Conservation (phyloP, 2,113 vertebrate species). For the Trinectes maculatus region DNA sequence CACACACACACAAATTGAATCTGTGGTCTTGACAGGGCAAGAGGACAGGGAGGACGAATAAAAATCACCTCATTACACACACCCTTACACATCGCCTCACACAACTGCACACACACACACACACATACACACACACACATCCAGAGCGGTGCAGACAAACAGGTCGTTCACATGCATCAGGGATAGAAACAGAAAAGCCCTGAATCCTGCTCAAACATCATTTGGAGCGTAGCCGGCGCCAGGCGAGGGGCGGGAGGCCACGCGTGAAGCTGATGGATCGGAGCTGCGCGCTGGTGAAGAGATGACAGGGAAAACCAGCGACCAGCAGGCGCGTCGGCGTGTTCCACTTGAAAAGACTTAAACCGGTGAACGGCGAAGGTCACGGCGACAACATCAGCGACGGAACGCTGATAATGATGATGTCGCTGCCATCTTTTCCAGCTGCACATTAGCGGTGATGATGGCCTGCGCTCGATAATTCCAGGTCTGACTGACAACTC, state of each 20-base stretch:
- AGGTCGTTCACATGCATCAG: conserved; percentile 38
- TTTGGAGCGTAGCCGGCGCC: conserved; percentile 56
- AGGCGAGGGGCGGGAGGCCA: conserved; percentile 25
- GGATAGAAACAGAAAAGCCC: conserved; percentile 36
- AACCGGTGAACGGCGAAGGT: conserved; percentile 54
- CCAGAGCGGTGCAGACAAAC: conserved; percentile 10
- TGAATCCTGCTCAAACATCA: conserved; percentile 55
- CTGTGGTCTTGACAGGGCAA: conserved; percentile 64
- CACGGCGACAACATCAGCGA: conserved; percentile 27
- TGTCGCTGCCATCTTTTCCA: conserved; percentile 38
- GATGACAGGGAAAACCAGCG: conserved; percentile 3
- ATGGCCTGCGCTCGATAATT: conserved; percentile 22
- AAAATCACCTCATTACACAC: conserved; percentile 73
- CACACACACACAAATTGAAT: conserved; percentile 70
- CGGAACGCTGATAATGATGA: conserved; percentile 38
- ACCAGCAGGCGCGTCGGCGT: conserved; percentile 3
- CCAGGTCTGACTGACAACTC: conserved; percentile 7
- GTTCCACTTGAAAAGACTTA: conserved; percentile 27
- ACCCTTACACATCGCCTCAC: conserved; percentile 1
- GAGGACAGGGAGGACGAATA: conserved; percentile 67
- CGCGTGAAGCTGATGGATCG: conserved; percentile 21
- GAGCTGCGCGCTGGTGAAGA: conserved; percentile 10
- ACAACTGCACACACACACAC: neutral
- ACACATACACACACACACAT: conserved; percentile 1
- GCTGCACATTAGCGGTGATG: conserved; percentile 6